Evolutionary conservation across 2,797 vertebrate species (phyloP), one percentile per base, ranked within the genome.

Genomic region (Jordanella pulchra): DNA sequence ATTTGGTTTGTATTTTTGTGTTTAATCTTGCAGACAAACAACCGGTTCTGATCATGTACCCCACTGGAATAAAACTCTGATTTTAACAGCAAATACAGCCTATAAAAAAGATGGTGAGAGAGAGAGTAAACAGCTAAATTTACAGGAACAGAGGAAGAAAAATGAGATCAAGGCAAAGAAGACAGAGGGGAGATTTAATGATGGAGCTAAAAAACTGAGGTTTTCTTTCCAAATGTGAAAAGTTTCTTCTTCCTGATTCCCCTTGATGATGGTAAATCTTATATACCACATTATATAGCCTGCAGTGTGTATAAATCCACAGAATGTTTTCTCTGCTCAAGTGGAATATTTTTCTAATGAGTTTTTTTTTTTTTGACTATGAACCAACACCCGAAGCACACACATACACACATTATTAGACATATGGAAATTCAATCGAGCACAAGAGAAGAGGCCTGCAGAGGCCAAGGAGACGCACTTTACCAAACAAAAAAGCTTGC

Each of bases 301-400:
- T 63, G 74, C 61, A 71, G 72, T 27, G 27, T 68, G 56, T 60
- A 42, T 78, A 80, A 89, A 89, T 86, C 84, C 72, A 76, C 67
- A 25, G 64, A 32, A 77, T 85, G 79, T 86, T 91, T 90, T 89
- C 83, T 83, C 84, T 90, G 79, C 83, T 80, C 76, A 27, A 85
- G n/a, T 77, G 75, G 81, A 90, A 86, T 72, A 87, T 84, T 86
- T 89, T 79, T 87, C 75, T 82, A 90, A 89, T 82, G 73, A 83
- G 64, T 67, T 72, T 80, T 87, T 89, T 85, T 78, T 84, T 83
- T 60, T 76, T 72, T 69, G 66, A 73, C 51, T 71, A 51, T 10
- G 66, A 67, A 75, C 51, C 63, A 67, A 51, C 21, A 67, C 39
- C 30, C 21, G n/a, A 61, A 74, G 69, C 72, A 72, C 75, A 65